Base-by-base conservation (phyloP, 2,797 vertebrate species). In the Oreochromis mossambicus region DNA sequence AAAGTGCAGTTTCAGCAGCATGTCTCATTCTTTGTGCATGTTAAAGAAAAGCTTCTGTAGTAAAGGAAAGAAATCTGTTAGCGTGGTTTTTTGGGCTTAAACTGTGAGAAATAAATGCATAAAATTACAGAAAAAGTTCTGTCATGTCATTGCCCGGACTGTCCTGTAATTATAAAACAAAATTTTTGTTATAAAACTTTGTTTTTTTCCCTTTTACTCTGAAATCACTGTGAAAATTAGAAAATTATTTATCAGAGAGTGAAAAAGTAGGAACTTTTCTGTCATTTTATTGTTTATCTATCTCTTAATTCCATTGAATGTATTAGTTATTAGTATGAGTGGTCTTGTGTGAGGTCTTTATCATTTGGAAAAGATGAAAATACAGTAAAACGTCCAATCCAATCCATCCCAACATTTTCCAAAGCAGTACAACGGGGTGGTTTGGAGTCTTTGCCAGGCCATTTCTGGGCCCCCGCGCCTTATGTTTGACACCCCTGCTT, bases 31-130 rank as follows among this genome's bases (percentile, higher is more conserved):
- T 63, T 63, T 63, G 58, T 36, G 6, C 32, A 2, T 36, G 1
- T 63, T 63, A 36, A 63, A 36, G 10, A 63, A 1, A 36, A 36
- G 32, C 6, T 5, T 63, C 58, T 63, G 58, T 36, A 36, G 19
- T 36, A 36, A n/a, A 36, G 19, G 19, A 63, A 8, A 36, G 0
- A 13, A 63, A 63, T 63, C 58, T 13, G 17, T 63, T 36, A 0
- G 58, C 0, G 1, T 36, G 4, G 0, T 7, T 2, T 36, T 63
- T 63, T 12, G 32, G 17, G 17, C 2, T 63, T 63, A 63, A 36
- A 63, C 17, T 63, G 4, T n/a, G 36, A 36, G 58, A 63, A 63
- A 63, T 5, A 63, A 61, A n/a, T 36, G 32, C 32, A 63, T 63
- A 63, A 63, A 36, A n/a, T 63, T 63, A 36, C 17, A 63, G 17